phyloP scores from a whole-genome alignment of 2,113 vertebrate species.

The Lepidothrix coronata region DNA sequence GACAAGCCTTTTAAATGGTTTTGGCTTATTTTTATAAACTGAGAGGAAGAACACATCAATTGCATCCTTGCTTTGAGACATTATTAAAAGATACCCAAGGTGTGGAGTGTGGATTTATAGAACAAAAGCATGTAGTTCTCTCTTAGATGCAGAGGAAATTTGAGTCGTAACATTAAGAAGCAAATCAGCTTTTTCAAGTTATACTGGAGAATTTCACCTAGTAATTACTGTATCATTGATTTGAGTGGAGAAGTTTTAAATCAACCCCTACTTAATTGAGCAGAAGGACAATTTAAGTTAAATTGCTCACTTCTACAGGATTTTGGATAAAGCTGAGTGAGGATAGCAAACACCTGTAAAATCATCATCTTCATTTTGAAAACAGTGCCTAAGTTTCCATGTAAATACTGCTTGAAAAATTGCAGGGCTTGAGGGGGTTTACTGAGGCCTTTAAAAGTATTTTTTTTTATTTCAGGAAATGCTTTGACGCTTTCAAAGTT shows the following conservation, averaged over 20 bases:
- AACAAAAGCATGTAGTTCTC: neutral
- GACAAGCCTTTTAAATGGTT: neutral
- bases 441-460: neutral
- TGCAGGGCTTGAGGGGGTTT: neutral
- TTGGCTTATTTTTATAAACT: neutral
- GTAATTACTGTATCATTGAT: neutral
- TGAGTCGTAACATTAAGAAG: neutral
- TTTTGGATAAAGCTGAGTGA: neutral
- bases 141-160: neutral
- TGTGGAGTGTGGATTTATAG: neutral
- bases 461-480: neutral
- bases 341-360: neutral
- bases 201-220: neutral
- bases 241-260: neutral
- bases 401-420: neutral
- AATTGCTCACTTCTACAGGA: neutral
- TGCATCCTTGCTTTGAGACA: neutral
- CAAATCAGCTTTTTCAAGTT: neutral
- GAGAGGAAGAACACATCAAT: neutral
- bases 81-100: neutral
- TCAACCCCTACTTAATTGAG: neutral
- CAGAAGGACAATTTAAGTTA: neutral
- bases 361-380: neutral
- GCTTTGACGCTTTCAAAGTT: neutral
- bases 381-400: neutral